Base-by-base conservation (phyloP, 1,140 invertebrate species). In the Ips typographus region DNA sequence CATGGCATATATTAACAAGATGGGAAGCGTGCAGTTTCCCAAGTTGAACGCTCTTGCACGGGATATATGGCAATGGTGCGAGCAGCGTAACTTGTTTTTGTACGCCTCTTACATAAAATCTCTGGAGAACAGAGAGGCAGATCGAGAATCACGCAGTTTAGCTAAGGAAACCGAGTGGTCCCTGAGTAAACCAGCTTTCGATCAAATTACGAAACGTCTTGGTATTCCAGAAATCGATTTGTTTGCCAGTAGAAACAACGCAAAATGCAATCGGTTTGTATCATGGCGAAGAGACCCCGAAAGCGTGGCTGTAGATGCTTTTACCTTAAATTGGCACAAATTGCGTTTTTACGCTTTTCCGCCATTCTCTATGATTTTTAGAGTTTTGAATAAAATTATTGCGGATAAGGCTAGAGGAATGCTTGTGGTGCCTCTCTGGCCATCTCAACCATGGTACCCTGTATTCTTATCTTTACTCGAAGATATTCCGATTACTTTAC, bases 281-380 rank as follows among this genome's bases (percentile, higher is more conserved):
- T 76, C 77, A 2, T 78, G 75, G 76, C 55, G 68, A 40, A 65
- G 56, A 59, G 75, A 75, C 40, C 73, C 74, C 40, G 60, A 70
- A 3, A 51, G 70, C 2, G 65, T 63, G 8, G 72, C 65, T 2
- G 37, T 74, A 5, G 77, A 78, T 59, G 75, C 77, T 3, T 78
- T 77, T 62, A 74, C 76, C 4, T 7, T 76, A n/a, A 63, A 52
- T 37, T 76, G 76, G 73, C 64, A 41, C 40, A 40, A 70, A 36
- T 60, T 49, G 6, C 70, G 60, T n/a, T 76, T 76, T 72, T 77
- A 77, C 41, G 74, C 74, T 39, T 77, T 77, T 68, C 74, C 74
- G n/a, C 75, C 74, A 37, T 72, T 77, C 65, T 37, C 65, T 1
- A 2, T 75, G 37, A 72, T 77, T 57, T 44, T 71, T 2, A 72